Conservation (phyloP, 2,797 vertebrate species). For the Euthynnus affinis region DNA sequence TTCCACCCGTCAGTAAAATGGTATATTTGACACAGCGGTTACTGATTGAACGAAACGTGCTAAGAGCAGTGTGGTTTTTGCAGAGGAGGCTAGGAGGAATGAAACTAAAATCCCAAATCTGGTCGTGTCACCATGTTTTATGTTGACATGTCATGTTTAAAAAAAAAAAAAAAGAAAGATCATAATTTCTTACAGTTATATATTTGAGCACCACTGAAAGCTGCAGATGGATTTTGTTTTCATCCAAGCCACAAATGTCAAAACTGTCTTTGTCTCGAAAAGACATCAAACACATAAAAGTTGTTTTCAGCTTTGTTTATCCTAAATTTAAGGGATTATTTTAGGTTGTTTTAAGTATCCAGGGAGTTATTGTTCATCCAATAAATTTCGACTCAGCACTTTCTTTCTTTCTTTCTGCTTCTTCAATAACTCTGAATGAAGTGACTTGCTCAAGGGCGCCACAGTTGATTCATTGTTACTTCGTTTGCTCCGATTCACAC, state of each 20-base stretch:
- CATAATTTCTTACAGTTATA: neutral
- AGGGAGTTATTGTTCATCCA: neutral
- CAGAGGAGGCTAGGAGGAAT: neutral
- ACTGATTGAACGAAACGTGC: constrained; percentile 4
- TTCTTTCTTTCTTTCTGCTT: too few species aligned
- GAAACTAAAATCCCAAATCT: neutral
- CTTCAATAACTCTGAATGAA: too few species aligned
- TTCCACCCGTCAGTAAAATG: constrained; percentile 9
- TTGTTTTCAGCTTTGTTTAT: neutral
- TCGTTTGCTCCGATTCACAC: too few species aligned
- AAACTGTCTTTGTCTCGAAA: neutral
- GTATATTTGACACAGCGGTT: constrained; percentile 24
- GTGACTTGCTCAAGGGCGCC: neutral
- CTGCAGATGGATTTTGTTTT: constrained; percentile 1
- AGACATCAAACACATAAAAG: neutral
- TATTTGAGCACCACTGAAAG: neutral
- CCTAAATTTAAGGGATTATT: neutral
- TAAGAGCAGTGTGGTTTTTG: neutral
- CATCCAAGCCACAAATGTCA: neutral
- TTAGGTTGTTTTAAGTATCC: neutral
- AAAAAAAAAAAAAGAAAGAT: too few species aligned
- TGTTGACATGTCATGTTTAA: neutral
- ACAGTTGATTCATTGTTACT: too few species aligned
- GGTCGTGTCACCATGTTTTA: neutral
- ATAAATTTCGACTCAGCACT: neutral